Evolutionary conservation across 2,888 invertebrate genomes (phyloP).

Genomic region (Diadegma fenestrale): DNA sequence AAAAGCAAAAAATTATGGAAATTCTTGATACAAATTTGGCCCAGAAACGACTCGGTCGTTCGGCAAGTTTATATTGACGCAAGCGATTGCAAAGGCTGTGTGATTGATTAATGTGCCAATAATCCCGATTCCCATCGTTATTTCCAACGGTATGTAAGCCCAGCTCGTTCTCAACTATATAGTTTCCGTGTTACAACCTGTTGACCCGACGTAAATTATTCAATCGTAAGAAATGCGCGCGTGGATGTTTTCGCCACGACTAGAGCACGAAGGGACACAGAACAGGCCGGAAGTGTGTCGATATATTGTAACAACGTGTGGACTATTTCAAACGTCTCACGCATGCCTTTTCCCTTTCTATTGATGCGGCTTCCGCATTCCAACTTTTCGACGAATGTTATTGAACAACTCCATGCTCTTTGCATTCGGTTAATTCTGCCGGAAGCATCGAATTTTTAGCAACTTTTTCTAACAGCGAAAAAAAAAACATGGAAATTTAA

Average conservation of each 20-base stretch:
- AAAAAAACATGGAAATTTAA: too few relatives aligned
- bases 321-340: background rate
- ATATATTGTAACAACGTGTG: background rate
- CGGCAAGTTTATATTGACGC: background rate
- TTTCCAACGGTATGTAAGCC: background rate
- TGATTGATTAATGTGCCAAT: background rate
- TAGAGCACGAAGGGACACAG: background rate
- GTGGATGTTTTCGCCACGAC: conserved; percentile 30
- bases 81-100: background rate
- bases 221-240: conserved; percentile 42
- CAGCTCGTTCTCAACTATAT: background rate
- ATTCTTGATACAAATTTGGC: too few relatives aligned
- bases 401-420: background rate
- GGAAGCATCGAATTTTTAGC: too few relatives aligned
- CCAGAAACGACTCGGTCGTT: background rate
- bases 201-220: conserved; percentile 58
- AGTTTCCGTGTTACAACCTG: conserved; percentile 43
- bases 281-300: background rate
- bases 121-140: background rate
- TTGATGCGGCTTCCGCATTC: background rate
- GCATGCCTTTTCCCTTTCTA: background rate
- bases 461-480: too few relatives aligned
- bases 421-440: too few relatives aligned
- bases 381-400: background rate
- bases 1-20: too few relatives aligned